These are phyloP conservation scores for Cyclargus thomasi DNA, from an alignment of 1,140 invertebrate species.

Conservation along the genomic window DNA sequence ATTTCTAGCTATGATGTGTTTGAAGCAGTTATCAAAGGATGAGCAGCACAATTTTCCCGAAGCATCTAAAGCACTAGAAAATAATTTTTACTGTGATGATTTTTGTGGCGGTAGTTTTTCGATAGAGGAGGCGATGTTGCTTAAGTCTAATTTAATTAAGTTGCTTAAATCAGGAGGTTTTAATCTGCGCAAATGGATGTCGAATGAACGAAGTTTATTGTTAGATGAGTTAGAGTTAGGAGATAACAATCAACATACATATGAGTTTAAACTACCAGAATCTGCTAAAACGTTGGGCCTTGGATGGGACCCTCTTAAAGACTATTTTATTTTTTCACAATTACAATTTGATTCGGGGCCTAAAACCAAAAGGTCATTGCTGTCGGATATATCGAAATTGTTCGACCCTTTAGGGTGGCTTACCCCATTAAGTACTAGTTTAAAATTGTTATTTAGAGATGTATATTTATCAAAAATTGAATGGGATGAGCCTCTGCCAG, in stretches of 20 bases:
- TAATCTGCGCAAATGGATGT: slow-evolving; percentile 19
- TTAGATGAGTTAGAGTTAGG: neutral
- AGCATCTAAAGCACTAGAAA: slow-evolving; percentile 13
- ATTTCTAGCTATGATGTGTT: slow-evolving; percentile 44
- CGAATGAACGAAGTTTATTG: slow-evolving; percentile 17
- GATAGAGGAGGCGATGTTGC: slow-evolving; percentile 9
- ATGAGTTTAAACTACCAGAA: slow-evolving; percentile 19
- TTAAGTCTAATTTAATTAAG: slow-evolving; percentile 18
- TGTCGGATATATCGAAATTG: slow-evolving; percentile 35
- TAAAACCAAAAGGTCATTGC: slow-evolving; percentile 14
- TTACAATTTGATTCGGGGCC: neutral
- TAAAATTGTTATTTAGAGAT: slow-evolving; percentile 55
- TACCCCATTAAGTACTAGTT: slow-evolving; percentile 42
- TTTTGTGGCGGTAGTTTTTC: slow-evolving; percentile 22
- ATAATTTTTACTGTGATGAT: slow-evolving; percentile 22
- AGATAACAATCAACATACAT: slow-evolving; percentile 1
- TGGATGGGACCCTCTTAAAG: slow-evolving; percentile 19
- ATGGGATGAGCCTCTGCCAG: slow-evolving; percentile 53
- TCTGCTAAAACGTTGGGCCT: slow-evolving; percentile 21
- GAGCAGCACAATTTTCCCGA: slow-evolving; percentile 23
- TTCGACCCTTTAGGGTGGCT: slow-evolving; percentile 52
- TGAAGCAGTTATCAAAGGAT: slow-evolving; percentile 34
- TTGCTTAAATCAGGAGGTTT: slow-evolving; percentile 14
- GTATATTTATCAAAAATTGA: slow-evolving; percentile 36
- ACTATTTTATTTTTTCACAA: slow-evolving; percentile 18